Evolutionary conservation across 2,797 vertebrate genomes (phyloP).

Genomic region (Glyptemys insculpta): DNA sequence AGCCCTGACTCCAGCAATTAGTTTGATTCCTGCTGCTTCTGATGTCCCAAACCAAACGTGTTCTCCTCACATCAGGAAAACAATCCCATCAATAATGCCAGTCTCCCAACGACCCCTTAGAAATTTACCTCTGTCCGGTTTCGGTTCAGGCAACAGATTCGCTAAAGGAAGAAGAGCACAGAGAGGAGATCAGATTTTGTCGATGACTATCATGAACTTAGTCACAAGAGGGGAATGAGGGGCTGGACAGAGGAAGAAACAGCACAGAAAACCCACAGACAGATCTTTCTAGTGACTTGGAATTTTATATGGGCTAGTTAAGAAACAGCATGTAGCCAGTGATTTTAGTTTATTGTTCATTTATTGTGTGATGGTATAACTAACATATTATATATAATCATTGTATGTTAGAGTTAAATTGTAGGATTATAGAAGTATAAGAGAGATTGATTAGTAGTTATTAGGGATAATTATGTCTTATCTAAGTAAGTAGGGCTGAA

Average conservation of each 20-base stretch:
- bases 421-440: too few relatives aligned
- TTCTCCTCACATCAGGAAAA: not conserved
- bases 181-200: not conserved
- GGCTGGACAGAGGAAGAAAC: not conserved
- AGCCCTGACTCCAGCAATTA: not conserved
- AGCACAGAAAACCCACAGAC: not conserved
- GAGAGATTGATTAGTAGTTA: too few relatives aligned
- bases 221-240: not conserved
- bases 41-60: not conserved
- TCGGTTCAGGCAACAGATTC: not conserved
- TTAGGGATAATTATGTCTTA: too few relatives aligned
- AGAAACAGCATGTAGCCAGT: too few relatives aligned
- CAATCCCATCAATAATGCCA: not conserved
- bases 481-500: too few relatives aligned
- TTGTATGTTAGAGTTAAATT: too few relatives aligned
- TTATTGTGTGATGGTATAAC: too few relatives aligned
- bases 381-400: too few relatives aligned
- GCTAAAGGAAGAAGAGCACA: not conserved
- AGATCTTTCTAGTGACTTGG: not conserved
- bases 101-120: not conserved
- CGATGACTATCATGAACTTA: not conserved
- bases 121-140: not conserved
- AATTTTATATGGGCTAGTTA: not conserved
- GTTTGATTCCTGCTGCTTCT: not conserved
- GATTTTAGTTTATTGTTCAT: too few relatives aligned